Conservation (phyloP, 2,113 vertebrate genomes). For the Centropus unirufus region DNA sequence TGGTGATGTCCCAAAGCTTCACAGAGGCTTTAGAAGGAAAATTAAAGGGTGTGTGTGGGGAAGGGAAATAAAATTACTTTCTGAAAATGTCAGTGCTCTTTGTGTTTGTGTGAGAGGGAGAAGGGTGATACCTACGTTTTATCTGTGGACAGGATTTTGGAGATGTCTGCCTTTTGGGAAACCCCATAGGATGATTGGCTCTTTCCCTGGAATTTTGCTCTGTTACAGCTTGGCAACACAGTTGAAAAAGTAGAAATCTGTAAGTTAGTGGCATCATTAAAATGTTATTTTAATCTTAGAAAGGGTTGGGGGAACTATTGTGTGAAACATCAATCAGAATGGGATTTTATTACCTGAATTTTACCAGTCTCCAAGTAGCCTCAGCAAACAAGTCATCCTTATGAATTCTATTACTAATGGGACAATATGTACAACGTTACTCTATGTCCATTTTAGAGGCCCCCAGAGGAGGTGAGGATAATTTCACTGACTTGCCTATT, state of each 20-base stretch:
- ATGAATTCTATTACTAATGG: background rate
- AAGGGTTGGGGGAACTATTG: background rate
- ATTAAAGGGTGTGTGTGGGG: background rate
- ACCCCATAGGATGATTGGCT: background rate
- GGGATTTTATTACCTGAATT: background rate
- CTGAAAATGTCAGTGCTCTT: background rate
- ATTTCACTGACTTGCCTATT: background rate
- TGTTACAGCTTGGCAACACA: background rate
- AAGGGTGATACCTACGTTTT: fast-evolving
- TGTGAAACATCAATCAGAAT: background rate
- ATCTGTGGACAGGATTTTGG: background rate
- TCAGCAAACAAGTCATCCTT: background rate
- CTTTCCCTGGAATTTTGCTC: background rate
- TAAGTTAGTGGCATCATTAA: background rate
- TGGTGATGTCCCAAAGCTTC: background rate
- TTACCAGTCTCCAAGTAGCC: background rate
- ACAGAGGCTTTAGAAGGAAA: background rate
- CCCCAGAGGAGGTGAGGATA: background rate
- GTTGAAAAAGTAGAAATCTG: background rate
- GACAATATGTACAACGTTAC: background rate
- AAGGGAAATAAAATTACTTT: background rate
- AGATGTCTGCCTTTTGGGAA: background rate
- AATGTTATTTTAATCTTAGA: background rate
- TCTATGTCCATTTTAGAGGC: background rate
- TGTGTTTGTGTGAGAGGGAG: background rate